Percentiles rank a stretch among this genome's conserved stretches.
These are phyloP conservation scores for Gisinianus flammeolus DNA, from an alignment of 2,888 invertebrate genomes.

Conservation along the genomic window DNA sequence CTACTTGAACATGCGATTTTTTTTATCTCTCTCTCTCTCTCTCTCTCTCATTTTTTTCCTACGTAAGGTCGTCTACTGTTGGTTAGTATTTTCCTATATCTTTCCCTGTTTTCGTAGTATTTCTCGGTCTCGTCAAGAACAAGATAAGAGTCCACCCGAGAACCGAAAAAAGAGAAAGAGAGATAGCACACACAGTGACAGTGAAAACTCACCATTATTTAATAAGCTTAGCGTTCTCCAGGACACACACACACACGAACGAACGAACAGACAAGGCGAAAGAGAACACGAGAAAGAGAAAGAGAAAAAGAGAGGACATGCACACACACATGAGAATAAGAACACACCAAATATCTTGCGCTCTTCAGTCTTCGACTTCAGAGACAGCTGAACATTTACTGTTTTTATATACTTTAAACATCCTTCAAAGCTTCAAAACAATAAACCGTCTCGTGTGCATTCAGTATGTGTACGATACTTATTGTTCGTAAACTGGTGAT, in stretches of 20 bases:
- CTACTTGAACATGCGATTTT: neutral
- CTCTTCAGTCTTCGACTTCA: too few species aligned
- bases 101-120: neutral
- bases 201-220: neutral
- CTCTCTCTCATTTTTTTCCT: neutral
- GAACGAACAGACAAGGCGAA: neutral
- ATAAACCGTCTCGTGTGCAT: too few species aligned
- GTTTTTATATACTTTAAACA: too few species aligned
- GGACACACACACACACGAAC: neutral
- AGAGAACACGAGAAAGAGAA: neutral
- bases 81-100: neutral
- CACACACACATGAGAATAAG: too few species aligned
- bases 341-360: too few species aligned
- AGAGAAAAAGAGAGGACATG: too few species aligned
- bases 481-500: too few species aligned
- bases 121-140: neutral
- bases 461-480: too few species aligned
- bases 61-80: neutral
- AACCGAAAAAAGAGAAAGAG: neutral
- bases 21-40: neutral
- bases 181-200: neutral
- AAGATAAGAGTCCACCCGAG: neutral
- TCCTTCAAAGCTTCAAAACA: too few species aligned
- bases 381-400: too few species aligned
- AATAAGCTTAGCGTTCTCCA: neutral